Conservation (phyloP, 2,113 vertebrate species). For the Entelurus aequoreus region DNA sequence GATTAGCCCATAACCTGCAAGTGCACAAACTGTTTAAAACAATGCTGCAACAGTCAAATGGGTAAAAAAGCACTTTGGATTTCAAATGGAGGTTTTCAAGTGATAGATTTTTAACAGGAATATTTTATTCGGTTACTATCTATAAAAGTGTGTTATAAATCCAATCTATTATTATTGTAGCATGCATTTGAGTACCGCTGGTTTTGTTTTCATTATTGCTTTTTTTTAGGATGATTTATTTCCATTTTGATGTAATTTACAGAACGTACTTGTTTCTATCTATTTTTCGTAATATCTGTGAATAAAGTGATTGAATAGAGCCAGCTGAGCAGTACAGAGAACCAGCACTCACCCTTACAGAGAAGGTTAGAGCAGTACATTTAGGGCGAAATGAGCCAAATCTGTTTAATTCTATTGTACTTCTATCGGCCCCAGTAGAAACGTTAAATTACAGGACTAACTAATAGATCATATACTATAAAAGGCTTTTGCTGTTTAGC, state of each 20-base stretch:
- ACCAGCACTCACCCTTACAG: no score
- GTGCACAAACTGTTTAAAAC: constrained; percentile 42
- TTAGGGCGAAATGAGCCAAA: no score
- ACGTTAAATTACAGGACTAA: no score
- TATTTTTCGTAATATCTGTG: constrained; percentile 56
- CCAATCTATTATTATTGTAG: not conserved
- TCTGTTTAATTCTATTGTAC: no score
- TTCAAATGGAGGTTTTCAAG: constrained; percentile 17
- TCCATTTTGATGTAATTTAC: not conserved
- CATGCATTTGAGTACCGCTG: not conserved
- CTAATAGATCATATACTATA: no score
- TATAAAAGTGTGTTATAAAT: not conserved
- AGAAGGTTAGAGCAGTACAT: no score
- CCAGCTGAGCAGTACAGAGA: no score
- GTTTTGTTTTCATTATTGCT: not conserved
- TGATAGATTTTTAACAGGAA: not conserved
- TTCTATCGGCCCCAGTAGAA: no score
- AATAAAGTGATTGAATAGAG: constrained; percentile 55
- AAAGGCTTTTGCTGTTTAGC: no score
- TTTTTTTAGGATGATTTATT: not conserved
- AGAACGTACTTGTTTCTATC: not conserved
- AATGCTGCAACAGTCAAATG: not conserved
- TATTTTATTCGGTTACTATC: not conserved
- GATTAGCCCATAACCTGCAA: constrained; percentile 46
- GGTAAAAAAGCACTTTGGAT: constrained; percentile 1